Conservation (phyloP, 2,797 vertebrate genomes). For the Oophaga sylvatica region DNA sequence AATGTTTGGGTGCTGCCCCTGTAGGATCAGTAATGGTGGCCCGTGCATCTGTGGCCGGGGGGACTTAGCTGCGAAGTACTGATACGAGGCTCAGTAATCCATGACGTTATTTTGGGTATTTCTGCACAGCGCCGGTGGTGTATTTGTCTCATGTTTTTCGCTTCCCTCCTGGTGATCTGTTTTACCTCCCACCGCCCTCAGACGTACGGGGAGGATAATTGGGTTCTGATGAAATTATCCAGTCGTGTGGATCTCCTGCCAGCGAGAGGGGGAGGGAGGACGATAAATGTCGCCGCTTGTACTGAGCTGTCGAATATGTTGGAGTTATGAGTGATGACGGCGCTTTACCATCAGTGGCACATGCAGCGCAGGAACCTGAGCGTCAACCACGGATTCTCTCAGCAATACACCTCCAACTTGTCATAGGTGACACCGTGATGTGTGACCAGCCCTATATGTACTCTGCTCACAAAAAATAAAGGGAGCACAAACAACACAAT, state of each 20-base stretch:
- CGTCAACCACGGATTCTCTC: too few species aligned
- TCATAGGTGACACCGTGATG: too few species aligned
- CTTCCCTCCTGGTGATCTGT: not conserved
- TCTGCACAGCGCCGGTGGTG: not conserved
- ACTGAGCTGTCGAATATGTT: not conserved
- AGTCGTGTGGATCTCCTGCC: not conserved
- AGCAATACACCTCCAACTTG: too few species aligned
- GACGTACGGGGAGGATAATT: not conserved
- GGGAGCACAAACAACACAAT: too few species aligned
- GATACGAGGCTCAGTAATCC: too few species aligned
- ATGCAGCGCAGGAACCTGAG: too few species aligned
- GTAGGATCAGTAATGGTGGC: too few species aligned
- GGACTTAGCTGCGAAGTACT: too few species aligned
- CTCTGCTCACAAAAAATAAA: too few species aligned
- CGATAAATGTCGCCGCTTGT: not conserved
- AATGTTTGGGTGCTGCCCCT: not conserved
- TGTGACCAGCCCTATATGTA: too few species aligned
- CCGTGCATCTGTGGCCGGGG: too few species aligned
- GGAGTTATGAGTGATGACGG: not conserved
- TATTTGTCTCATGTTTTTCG: not conserved
- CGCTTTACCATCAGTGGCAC: too few species aligned
- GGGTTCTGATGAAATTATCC: slow-evolving; percentile 24
- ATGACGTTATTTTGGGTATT: not conserved
- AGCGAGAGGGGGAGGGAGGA: not conserved
- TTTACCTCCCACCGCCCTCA: not conserved